phyloP scores from a whole-genome alignment of 2,797 vertebrate species.

The Chelon labrosus region DNA sequence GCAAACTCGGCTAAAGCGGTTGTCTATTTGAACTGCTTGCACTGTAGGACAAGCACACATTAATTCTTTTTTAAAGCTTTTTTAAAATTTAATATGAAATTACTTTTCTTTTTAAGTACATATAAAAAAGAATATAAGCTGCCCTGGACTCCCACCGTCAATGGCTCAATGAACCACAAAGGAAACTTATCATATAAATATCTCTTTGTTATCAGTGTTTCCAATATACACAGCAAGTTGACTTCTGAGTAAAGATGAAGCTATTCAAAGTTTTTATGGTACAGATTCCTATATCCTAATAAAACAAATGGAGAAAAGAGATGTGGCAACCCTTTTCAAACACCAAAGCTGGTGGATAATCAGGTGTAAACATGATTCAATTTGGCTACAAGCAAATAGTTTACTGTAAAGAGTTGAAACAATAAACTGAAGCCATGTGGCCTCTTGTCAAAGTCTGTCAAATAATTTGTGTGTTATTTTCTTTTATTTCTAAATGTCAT shows the following conservation, averaged over 20 bases:
- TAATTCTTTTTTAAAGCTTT: too few relatives aligned
- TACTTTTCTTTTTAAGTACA: too few relatives aligned
- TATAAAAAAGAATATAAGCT: too few relatives aligned
- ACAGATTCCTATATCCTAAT: not conserved
- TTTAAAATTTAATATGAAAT: too few relatives aligned
- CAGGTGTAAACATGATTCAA: not conserved
- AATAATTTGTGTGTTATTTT: not conserved
- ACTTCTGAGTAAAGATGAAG: not conserved
- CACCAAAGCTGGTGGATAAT: too few relatives aligned
- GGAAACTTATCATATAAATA: too few relatives aligned
- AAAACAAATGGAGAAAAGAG: not conserved
- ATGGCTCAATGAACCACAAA: too few relatives aligned
- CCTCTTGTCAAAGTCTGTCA: not conserved
- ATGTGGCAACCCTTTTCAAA: not conserved
- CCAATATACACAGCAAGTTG: not conserved
- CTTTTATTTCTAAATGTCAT: not conserved
- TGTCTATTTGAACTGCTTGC: too few relatives aligned
- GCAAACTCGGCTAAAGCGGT: too few relatives aligned
- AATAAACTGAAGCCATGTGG: not conserved
- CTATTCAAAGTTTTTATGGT: not conserved
- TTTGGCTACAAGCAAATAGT: not conserved
- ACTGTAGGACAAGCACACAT: too few relatives aligned
- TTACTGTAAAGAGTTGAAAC: not conserved
- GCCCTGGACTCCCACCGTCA: too few relatives aligned
- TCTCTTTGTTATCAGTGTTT: not conserved